A percentile compares a stretch with the other conserved stretches of the same genome.
Conservation (phyloP, 2,113 vertebrate genomes). For the Nettapus auritus region DNA sequence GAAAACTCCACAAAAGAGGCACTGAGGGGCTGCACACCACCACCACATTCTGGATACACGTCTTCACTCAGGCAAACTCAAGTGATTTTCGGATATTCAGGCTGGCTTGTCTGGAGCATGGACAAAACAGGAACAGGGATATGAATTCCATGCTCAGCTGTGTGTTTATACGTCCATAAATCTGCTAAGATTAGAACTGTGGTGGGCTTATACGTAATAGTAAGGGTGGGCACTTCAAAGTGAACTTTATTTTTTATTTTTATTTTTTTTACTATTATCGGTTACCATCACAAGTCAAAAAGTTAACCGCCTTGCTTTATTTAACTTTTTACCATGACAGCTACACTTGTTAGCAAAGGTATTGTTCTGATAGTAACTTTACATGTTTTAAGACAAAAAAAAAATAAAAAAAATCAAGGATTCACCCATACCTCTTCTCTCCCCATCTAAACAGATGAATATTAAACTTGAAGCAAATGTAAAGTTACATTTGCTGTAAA, state of each 20-base stretch:
- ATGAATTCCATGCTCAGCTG: neutral
- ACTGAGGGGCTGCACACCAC: neutral
- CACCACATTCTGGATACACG: neutral
- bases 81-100: neutral
- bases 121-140: neutral
- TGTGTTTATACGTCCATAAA: neutral
- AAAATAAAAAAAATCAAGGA: fast-evolving
- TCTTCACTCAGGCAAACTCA: neutral
- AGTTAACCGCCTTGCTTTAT: neutral
- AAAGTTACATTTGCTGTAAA: neutral
- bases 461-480: neutral
- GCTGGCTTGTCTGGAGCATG: neutral
- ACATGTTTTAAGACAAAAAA: neutral
- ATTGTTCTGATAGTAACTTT: neutral
- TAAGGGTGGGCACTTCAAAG: neutral
- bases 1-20: neutral
- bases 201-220: neutral
- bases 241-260: neutral
- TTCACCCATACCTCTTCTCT: neutral
- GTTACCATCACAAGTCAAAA: neutral
- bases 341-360: neutral
- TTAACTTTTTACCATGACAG: neutral
- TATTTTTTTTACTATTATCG: neutral
- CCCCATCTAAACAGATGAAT: neutral
- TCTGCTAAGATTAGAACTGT: neutral